Conservation (phyloP, 2,888 invertebrate species). For the Allacma fusca region DNA sequence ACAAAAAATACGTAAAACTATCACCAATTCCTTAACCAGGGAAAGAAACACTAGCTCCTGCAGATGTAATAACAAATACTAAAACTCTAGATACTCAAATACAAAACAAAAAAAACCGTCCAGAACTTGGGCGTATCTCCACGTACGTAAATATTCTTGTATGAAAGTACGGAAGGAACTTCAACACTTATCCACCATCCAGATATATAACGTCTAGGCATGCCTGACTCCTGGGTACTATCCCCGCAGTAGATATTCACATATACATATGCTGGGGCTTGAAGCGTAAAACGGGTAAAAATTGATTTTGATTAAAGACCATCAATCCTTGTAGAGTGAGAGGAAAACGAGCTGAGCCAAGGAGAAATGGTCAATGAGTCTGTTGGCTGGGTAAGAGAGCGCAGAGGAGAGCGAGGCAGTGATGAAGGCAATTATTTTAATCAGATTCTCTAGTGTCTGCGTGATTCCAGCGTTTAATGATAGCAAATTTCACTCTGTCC, state of each 20-base stretch:
- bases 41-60: too few relatives aligned
- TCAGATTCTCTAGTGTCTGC: slow-evolving; percentile 62
- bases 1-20: too few relatives aligned
- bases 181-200: too few relatives aligned
- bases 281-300: slow-evolving; percentile 51
- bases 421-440: slow-evolving; percentile 62
- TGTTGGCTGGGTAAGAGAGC: slow-evolving; percentile 30
- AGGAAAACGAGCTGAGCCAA: slow-evolving; percentile 42
- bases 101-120: too few relatives aligned
- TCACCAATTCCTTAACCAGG: too few relatives aligned
- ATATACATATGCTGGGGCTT: background rate
- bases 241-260: background rate
- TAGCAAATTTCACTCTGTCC: slow-evolving; percentile 57
- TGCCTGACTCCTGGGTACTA: background rate
- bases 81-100: too few relatives aligned
- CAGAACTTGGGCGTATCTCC: too few relatives aligned
- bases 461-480: slow-evolving; percentile 62
- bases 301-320: slow-evolving; percentile 62
- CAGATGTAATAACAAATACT: too few relatives aligned
- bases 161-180: too few relatives aligned
- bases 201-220: background rate
- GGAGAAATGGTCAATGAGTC: slow-evolving; percentile 56
- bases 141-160: too few relatives aligned
- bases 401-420: slow-evolving; percentile 48
- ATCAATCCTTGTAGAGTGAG: slow-evolving; percentile 59